These are phyloP conservation scores for Drosophila fulvimacula DNA, from an alignment of 2,888 invertebrate species.

Conservation along the genomic window DNA sequence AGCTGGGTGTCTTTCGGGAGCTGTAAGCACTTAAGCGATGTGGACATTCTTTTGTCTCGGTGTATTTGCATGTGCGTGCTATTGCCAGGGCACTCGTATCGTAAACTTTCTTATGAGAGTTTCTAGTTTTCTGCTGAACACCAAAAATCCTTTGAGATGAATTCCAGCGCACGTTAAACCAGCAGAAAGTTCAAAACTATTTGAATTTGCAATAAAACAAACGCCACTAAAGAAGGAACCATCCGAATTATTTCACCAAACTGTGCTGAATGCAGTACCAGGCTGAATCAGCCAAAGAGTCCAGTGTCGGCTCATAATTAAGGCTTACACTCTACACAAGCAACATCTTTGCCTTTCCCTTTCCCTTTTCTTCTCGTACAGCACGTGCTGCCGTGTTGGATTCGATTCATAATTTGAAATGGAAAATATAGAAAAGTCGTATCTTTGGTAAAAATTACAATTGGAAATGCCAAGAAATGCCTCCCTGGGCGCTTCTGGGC, in stretches of 20 bases:
- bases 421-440: slow-evolving; percentile 2
- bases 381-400: slow-evolving; percentile 4
- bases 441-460: slow-evolving; percentile 14
- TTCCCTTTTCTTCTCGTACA: background rate
- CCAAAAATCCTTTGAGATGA: slow-evolving; percentile 66
- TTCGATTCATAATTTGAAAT: slow-evolving; percentile 46
- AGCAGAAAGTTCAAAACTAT: slow-evolving; percentile 70
- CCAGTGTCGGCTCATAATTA: slow-evolving; percentile 26
- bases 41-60: slow-evolving; percentile 39
- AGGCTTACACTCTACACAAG: background rate
- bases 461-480: slow-evolving; percentile 28
- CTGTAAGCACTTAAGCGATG: slow-evolving; percentile 42
- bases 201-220: slow-evolving; percentile 65
- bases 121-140: slow-evolving; percentile 71
- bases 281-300: slow-evolving; percentile 3
- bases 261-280: too few species aligned
- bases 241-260: slow-evolving; percentile 42
- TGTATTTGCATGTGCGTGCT: slow-evolving; percentile 66
- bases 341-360: background rate
- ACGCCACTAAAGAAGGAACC: slow-evolving; percentile 2
- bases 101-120: slow-evolving; percentile 75
- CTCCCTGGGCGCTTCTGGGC: slow-evolving; percentile 27
- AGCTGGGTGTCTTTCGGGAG: slow-evolving; percentile 19
- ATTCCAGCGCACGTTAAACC: slow-evolving; percentile 22
- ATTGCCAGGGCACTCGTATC: slow-evolving; percentile 51